Evolutionary conservation across 64 coral and sea anemone genomes (phyloP).

Genomic region (Montipora foliosa): DNA sequence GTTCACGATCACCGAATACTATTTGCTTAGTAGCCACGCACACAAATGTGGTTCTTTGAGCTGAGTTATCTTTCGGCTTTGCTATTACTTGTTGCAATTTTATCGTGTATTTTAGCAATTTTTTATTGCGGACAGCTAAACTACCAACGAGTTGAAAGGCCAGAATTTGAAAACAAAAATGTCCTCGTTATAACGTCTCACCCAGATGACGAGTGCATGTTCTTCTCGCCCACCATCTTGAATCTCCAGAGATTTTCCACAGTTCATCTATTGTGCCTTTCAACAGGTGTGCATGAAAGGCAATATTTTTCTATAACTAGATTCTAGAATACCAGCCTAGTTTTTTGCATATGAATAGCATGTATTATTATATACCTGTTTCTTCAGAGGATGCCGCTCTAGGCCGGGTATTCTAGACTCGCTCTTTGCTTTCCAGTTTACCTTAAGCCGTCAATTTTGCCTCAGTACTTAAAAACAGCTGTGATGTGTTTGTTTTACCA

Average conservation of each 20-base stretch:
- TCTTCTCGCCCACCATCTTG: constrained; percentile 88
- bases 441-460: no score
- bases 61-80: neutral
- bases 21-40: constrained; percentile 35
- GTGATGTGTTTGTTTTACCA: no score
- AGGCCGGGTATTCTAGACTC: no score
- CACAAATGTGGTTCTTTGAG: neutral
- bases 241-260: constrained; percentile 56
- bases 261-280: constrained; percentile 84
- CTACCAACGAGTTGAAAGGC: neutral
- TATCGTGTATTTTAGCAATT: neutral
- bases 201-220: constrained; percentile 99
- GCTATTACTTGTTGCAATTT: constrained; percentile 12
- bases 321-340: no score
- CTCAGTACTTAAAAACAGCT: no score
- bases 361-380: no score
- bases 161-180: constrained; percentile 44
- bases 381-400: no score
- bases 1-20: neutral
- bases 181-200: constrained; percentile 90
- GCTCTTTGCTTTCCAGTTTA: neutral
- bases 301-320: no score
- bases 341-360: no score
- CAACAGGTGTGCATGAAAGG: constrained; percentile 61
- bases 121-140: constrained; percentile 16